These are phyloP conservation scores for Teleopsis dalmanni DNA, from an alignment of 1,140 invertebrate species.

Conservation along the genomic window DNA sequence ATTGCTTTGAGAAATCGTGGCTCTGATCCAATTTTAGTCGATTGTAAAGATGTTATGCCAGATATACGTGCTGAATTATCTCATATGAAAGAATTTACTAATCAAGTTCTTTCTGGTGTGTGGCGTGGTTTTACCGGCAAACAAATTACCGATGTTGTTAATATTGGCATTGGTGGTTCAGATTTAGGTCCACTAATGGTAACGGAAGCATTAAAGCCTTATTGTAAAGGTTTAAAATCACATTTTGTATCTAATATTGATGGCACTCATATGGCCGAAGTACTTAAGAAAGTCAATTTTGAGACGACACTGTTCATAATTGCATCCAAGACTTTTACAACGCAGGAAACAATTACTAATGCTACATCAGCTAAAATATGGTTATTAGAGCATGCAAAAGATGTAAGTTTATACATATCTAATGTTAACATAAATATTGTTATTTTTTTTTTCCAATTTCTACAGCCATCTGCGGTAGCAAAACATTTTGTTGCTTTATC, in stretches of 20 bases:
- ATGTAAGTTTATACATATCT: slow-evolving; percentile 55
- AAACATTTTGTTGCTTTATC: slow-evolving; percentile 98
- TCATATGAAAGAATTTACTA: slow-evolving; percentile 92
- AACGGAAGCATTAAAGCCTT: slow-evolving; percentile 93
- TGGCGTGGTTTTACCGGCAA: slow-evolving; percentile 85
- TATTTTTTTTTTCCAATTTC: slow-evolving; percentile 19
- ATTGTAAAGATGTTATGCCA: slow-evolving; percentile 89
- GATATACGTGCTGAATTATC: slow-evolving; percentile 84
- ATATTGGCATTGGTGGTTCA: slow-evolving; percentile 99
- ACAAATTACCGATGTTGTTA: slow-evolving; percentile 94
- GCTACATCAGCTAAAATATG: slow-evolving; percentile 93
- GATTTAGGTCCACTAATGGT: slow-evolving; percentile 99
- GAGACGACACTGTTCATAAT: slow-evolving; percentile 97
- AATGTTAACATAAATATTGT: slow-evolving; percentile 7
- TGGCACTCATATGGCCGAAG: slow-evolving; percentile 95
- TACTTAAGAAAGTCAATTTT: slow-evolving; percentile 81
- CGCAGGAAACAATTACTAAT: slow-evolving; percentile 99
- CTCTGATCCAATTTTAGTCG: slow-evolving; percentile 70
- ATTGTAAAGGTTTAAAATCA: slow-evolving; percentile 76
- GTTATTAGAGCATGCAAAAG: slow-evolving; percentile 81
- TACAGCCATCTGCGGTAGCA: slow-evolving; percentile 77
- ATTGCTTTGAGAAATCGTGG: slow-evolving; percentile 83
- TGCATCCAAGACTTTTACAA: slow-evolving; percentile 98
- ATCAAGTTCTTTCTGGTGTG: slow-evolving; percentile 59
- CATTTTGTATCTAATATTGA: slow-evolving; percentile 99